Base-by-base conservation (phyloP, 2,113 vertebrate genomes). In the Chlamydotis undulata region DNA sequence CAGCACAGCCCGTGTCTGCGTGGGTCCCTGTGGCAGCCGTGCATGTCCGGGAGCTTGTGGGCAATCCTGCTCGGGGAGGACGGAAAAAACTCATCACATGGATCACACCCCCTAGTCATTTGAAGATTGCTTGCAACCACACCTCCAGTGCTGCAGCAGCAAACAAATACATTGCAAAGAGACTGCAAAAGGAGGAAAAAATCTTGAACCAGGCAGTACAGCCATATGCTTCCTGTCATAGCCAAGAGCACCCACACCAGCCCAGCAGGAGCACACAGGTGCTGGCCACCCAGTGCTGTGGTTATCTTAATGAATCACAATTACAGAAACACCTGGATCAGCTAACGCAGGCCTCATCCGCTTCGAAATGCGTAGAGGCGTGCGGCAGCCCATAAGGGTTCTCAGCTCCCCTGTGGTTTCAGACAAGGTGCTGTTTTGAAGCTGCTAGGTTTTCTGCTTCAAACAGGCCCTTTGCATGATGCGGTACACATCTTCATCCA, bases 1-100 rank as follows among this genome's bases (percentile, higher is more conserved):
- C 31, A 68, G 53, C 41, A 15, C 14, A 41, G 14, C 23, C 43
- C 0, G 0, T 1, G 2, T 10, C 28, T 53, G 24, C 0, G 0
- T 19, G 56, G 17, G 21, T 53, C n/a, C 21, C n/a, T 10, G 33
- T 17, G 13, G 55, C 50, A 86, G 53, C 26, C 1, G 0, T 2
- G 17, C 14, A 9, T 4, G 1, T 2, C 16, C 2, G 0, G n/a
- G 35, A 52, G 19, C 24, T 11, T 1, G 10, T 26, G 28, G 45
- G 22, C n/a, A 75, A 14, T 39, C 35, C 61, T 64, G 16, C 61
- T 59, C 2, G 1, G 18, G 9, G 4, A 57, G 49, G 8, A 77
- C 7, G 9, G 68, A 65, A 43, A 64, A 68, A 79, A 39, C 25
- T 59, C 18, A 5, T 61, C n/a, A 31, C 24, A 22, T 12, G 17